These are phyloP conservation scores for Acrocephalus kingi DNA, from an alignment of 2,113 vertebrate species.

Conservation along the genomic window DNA sequence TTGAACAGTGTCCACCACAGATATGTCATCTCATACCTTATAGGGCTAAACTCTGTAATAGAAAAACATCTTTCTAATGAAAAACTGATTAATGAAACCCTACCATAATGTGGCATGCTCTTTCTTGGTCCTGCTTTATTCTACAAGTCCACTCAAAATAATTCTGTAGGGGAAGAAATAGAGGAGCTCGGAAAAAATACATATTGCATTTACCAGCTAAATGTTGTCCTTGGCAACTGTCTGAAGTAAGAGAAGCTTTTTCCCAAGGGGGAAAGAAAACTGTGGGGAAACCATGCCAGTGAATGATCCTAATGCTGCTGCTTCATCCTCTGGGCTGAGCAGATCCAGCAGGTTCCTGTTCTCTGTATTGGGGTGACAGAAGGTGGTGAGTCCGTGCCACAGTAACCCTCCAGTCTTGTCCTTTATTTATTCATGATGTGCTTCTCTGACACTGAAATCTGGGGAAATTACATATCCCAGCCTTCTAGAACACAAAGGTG, in stretches of 20 bases:
- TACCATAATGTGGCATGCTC: background rate
- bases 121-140: background rate
- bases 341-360: background rate
- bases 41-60: background rate
- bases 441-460: background rate
- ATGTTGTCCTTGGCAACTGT: background rate
- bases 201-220: background rate
- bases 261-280: background rate
- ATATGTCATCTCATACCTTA: background rate
- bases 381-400: accelerated
- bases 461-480: background rate
- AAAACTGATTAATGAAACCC: background rate
- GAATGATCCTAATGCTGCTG: background rate
- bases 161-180: background rate
- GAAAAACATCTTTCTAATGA: background rate
- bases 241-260: background rate
- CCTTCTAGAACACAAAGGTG: background rate
- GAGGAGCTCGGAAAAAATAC: background rate
- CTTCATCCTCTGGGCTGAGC: background rate
- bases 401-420: background rate
- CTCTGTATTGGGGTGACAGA: background rate
- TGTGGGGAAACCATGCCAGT: background rate
- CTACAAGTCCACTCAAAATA: background rate
- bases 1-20: background rate
- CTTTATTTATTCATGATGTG: background rate